Evolutionary conservation across 2,797 vertebrate genomes (phyloP).

Genomic region (Austrolebias charrua): DNA sequence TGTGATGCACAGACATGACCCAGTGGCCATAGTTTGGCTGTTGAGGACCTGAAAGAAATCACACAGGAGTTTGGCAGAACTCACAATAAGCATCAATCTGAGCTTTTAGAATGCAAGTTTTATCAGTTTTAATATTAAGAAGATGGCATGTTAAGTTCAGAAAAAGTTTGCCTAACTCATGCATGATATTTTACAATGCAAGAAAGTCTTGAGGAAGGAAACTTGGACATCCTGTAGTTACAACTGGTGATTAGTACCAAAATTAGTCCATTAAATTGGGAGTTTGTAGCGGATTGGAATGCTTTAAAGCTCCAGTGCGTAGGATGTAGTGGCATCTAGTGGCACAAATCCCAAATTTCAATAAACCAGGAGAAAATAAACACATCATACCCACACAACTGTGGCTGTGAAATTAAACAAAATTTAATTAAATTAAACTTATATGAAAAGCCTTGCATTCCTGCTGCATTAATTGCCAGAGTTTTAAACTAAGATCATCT

Average conservation of each 20-base stretch:
- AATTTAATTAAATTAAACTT: no score
- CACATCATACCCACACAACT: no score
- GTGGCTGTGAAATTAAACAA: no score
- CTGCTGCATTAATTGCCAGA: no score
- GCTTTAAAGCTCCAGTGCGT: neutral
- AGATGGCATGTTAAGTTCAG: neutral
- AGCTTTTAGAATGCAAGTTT: slow-evolving; percentile 9
- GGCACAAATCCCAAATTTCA: slow-evolving; percentile 1
- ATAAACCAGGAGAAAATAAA: neutral
- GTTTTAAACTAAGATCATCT: no score
- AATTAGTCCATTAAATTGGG: neutral
- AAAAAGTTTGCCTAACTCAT: slow-evolving; percentile 43
- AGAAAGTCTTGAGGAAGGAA: slow-evolving; percentile 31
- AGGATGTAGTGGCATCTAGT: neutral
- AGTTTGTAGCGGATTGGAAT: neutral
- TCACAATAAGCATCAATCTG: neutral
- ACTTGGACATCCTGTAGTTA: slow-evolving; percentile 13
- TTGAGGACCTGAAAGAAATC: slow-evolving; percentile 33
- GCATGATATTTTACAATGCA: slow-evolving; percentile 35
- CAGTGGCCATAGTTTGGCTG: slow-evolving; percentile 63
- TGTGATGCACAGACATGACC: slow-evolving; percentile 56
- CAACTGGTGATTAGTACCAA: neutral
- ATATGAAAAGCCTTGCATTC: no score
- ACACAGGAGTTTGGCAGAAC: slow-evolving; percentile 54
- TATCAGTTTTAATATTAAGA: slow-evolving; percentile 3